phyloP scores from a whole-genome alignment of 2,113 vertebrate species.

The Onychorhynchus coronatus region DNA sequence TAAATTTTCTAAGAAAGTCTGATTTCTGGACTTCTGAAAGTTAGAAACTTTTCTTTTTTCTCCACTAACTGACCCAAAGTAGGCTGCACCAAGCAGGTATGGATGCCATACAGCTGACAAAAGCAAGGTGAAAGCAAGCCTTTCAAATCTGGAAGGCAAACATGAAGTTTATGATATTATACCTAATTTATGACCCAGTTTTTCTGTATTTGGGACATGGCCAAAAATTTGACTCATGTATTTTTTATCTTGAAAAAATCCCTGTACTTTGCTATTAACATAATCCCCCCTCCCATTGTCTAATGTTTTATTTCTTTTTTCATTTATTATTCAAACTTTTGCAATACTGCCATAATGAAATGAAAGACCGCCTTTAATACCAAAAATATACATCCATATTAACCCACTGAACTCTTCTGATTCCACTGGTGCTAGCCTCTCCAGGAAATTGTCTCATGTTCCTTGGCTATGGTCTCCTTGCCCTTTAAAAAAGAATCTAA shows the following conservation, averaged over 20 bases:
- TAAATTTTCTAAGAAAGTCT: neutral
- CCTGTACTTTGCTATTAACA: neutral
- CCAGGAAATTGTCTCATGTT: neutral
- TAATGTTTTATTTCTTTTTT: neutral
- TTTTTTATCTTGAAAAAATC: neutral
- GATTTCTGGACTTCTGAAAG: neutral
- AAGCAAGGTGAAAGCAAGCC: neutral
- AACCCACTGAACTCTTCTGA: neutral
- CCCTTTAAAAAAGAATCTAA: neutral
- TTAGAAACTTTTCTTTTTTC: neutral
- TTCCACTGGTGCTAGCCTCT: neutral
- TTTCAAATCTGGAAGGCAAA: neutral
- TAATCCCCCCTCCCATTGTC: neutral
- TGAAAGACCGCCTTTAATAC: neutral
- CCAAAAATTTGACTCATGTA: neutral
- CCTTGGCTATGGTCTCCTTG: neutral
- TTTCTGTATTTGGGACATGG: neutral
- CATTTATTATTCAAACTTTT: neutral
- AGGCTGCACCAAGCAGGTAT: neutral
- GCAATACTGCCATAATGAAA: neutral
- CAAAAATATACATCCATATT: neutral
- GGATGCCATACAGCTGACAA: neutral
- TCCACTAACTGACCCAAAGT: neutral
- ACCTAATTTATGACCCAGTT: neutral
- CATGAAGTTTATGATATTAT: neutral